Conservation (phyloP, 2,113 vertebrate species). For the Pica pica region DNA sequence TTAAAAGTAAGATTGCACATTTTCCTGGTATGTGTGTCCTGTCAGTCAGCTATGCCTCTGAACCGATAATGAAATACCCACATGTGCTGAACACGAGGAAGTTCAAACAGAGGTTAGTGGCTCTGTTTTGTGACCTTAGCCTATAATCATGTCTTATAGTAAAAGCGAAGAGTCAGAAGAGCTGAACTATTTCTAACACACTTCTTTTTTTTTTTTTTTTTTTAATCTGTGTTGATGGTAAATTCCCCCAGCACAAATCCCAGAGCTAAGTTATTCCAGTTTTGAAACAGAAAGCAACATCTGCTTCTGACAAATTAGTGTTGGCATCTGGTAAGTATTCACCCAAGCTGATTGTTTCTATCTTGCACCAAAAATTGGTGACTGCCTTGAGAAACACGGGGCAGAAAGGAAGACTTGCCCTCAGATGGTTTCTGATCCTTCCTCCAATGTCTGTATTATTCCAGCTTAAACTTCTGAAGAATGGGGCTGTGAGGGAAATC, state of each 20-base stretch:
- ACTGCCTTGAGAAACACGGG: background rate
- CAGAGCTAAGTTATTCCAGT: background rate
- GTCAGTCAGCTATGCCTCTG: constrained; percentile 9
- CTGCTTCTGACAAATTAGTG: background rate
- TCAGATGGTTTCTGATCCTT: background rate
- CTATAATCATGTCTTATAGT: constrained; percentile 4
- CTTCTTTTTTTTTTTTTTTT: background rate
- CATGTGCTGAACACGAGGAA: constrained; percentile 15
- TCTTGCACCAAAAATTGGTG: background rate
- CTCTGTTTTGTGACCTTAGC: constrained; percentile 26
- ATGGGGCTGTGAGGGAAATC: background rate
- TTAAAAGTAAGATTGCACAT: background rate
- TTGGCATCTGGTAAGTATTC: background rate
- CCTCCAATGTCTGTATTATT: background rate
- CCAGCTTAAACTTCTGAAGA: background rate
- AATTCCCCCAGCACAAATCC: background rate
- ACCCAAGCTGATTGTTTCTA: background rate
- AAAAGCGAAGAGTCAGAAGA: constrained; percentile 12
- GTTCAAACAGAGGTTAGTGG: constrained; percentile 53
- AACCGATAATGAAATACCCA: constrained; percentile 22
- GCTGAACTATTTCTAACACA: background rate
- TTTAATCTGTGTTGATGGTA: background rate
- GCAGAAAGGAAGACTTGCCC: background rate
- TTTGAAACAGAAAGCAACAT: background rate
- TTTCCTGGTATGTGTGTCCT: background rate